Evolutionary conservation across 2,797 vertebrate genomes (phyloP).

Genomic region (Oreochromis mossambicus): DNA sequence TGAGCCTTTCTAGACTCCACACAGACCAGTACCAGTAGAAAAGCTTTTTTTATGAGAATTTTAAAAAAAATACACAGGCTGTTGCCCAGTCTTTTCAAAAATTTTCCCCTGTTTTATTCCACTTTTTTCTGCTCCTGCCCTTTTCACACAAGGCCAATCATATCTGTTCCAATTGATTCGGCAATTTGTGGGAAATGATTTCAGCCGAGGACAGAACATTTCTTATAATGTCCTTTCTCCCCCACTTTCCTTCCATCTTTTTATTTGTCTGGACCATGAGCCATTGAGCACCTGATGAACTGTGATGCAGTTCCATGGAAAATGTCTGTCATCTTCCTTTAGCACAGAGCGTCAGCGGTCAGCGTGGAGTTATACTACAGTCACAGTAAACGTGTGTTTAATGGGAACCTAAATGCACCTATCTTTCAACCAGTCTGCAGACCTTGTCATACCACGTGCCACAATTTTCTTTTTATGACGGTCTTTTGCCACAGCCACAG

Average conservation of each 20-base stretch:
- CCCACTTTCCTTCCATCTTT: slow-evolving; percentile 27
- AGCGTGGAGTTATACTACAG: slow-evolving; percentile 3
- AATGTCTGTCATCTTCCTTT: slow-evolving; percentile 43
- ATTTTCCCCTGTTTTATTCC: neutral
- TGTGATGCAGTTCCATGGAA: slow-evolving; percentile 31
- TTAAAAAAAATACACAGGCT: fast-evolving
- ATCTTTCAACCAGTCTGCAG: slow-evolving; percentile 35
- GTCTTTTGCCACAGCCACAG: slow-evolving; percentile 4
- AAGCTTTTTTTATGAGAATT: neutral
- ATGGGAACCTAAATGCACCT: slow-evolving; percentile 14
- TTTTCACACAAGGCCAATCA: slow-evolving; percentile 10
- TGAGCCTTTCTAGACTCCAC: neutral
- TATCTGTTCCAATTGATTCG: slow-evolving; percentile 51
- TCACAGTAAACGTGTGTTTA: slow-evolving; percentile 36
- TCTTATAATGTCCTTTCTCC: slow-evolving; percentile 41
- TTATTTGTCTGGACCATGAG: slow-evolving; percentile 45
- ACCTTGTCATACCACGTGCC: neutral
- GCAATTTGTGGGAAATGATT: slow-evolving; percentile 56
- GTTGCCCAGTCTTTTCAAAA: neutral
- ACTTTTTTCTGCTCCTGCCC: neutral
- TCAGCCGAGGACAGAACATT: slow-evolving; percentile 50
- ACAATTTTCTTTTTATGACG: slow-evolving; percentile 1
- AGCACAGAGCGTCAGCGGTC: slow-evolving; percentile 25
- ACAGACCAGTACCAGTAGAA: neutral
- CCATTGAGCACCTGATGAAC: slow-evolving; percentile 54